A percentile compares a stretch with the other conserved stretches of the same genome.
phyloP scores from a whole-genome alignment of 2,797 vertebrate species.

The Molossus molossus region DNA sequence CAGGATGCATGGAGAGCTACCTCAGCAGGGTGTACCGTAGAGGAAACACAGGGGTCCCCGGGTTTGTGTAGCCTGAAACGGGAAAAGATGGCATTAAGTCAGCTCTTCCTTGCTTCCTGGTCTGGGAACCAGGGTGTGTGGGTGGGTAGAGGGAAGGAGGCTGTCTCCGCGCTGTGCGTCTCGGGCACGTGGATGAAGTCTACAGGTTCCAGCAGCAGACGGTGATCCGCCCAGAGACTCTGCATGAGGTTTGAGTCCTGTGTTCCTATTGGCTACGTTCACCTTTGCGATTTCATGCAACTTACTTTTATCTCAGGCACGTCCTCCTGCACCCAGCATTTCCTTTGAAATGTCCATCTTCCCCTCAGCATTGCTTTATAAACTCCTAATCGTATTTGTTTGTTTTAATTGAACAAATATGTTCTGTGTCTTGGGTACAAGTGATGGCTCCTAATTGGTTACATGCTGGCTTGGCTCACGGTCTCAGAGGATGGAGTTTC shows the following conservation, averaged over 20 bases:
- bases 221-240: background rate
- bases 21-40: background rate
- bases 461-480: conserved; percentile 87
- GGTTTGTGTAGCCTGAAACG: background rate
- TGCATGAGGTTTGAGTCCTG: background rate
- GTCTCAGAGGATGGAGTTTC: conserved; percentile 87
- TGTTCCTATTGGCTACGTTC: conserved; percentile 75
- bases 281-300: conserved; percentile 85
- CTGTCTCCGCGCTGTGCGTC: background rate
- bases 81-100: background rate
- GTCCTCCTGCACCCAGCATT: conserved; percentile 78
- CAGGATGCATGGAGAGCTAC: background rate
- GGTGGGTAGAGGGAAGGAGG: background rate
- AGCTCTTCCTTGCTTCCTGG: background rate
- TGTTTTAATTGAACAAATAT: conserved; percentile 92
- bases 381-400: conserved; percentile 90
- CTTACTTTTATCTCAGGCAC: conserved; percentile 84
- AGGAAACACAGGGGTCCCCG: background rate
- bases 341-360: conserved; percentile 88
- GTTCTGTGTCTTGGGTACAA: conserved; percentile 87
- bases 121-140: background rate
- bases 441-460: conserved; percentile 90
- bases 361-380: conserved; percentile 84
- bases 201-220: background rate
- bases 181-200: background rate